Percentiles rank a stretch among this genome's conserved stretches.
These are phyloP conservation scores for Camponotus floridanus DNA, from an alignment of 1,140 invertebrate species.

Conservation along the genomic window DNA sequence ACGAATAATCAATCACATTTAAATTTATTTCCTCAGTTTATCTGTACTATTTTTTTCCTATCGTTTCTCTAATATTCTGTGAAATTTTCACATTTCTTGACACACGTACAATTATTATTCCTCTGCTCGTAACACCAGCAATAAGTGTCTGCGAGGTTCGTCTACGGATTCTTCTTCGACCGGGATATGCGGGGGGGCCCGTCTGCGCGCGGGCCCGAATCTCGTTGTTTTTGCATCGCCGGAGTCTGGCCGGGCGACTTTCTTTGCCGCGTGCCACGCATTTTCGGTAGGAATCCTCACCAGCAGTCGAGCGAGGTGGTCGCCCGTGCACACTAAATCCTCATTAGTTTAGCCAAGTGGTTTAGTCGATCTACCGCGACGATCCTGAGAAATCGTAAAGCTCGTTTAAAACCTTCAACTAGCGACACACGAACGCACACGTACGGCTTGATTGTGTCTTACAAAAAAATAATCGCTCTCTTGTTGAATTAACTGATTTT, in stretches of 20 bases:
- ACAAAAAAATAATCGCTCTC: not conserved
- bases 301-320: slow-evolving; percentile 71
- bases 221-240: slow-evolving; percentile 54
- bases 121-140: slow-evolving; percentile 11
- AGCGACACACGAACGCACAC: slow-evolving; percentile 5
- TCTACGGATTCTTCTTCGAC: slow-evolving; percentile 16
- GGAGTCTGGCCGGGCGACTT: slow-evolving; percentile 68
- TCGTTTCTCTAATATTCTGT: not conserved
- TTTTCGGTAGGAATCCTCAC: slow-evolving; percentile 69
- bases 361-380: slow-evolving; percentile 69
- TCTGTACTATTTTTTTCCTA: not conserved
- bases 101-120: slow-evolving; percentile 25
- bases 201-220: slow-evolving; percentile 48
- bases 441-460: not conserved
- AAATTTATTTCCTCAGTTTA: not conserved
- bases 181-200: slow-evolving; percentile 7
- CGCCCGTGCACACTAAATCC: slow-evolving; percentile 64
- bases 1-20: not conserved
- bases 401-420: slow-evolving; percentile 43
- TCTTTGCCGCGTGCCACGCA: slow-evolving; percentile 75
- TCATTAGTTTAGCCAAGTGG: slow-evolving; percentile 78
- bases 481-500: not conserved
- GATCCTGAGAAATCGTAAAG: slow-evolving; percentile 58
- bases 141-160: slow-evolving; percentile 19
- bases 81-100: slow-evolving; percentile 9